Base-by-base conservation (phyloP, 2,113 vertebrate genomes). In the Pelodiscus sinensis region DNA sequence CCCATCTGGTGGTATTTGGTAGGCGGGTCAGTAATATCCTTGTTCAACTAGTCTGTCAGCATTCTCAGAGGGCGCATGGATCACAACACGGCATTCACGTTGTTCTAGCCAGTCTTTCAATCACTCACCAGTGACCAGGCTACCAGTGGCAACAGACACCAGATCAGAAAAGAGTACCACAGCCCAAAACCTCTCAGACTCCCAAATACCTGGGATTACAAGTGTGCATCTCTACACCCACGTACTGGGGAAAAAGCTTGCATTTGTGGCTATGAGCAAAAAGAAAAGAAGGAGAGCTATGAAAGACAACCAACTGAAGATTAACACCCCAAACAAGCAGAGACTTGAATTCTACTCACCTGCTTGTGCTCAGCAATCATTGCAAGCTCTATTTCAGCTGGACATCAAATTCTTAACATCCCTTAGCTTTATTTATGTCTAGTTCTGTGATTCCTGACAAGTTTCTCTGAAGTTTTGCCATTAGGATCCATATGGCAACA, bases 311-410 rank as follows among this genome's bases (percentile, higher is more conserved):
- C 22, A 25, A 29, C 31, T 68, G 62, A 68, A 68, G 31, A n/a
- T n/a, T 18, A 68, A 68, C 62, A 68, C 15, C 31, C 31, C 62
- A n/a, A 90, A 73, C 44, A 90, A 79, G 89, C 16, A 92, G 84
- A 93, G 90, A 94, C 81, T 88, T 27, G 44, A 68, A 18, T 77
- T 68, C 90, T 80, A 68, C 62, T n/a, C 68, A 82, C 85, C 89
- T 82, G 87, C 94, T 94, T 90, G 82, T 68, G 65, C 83, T 31
- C 24, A 87, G 79, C 54, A 92, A 87, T 85, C 80, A 92, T 15
- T 85, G 68, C 55, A 90, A 93, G 24, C 78, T 50, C 80, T 85
- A 52, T 60, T 93, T 94, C 87, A 81, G 96, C 75, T 81, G 89
- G 56, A 51, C 29, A n/a, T 60, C 2, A 86, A 89, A 92, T 92